Percentiles rank a stretch among this genome's conserved stretches.
Conservation (phyloP, 2,113 vertebrate genomes). For the Bungarus multicinctus region DNA sequence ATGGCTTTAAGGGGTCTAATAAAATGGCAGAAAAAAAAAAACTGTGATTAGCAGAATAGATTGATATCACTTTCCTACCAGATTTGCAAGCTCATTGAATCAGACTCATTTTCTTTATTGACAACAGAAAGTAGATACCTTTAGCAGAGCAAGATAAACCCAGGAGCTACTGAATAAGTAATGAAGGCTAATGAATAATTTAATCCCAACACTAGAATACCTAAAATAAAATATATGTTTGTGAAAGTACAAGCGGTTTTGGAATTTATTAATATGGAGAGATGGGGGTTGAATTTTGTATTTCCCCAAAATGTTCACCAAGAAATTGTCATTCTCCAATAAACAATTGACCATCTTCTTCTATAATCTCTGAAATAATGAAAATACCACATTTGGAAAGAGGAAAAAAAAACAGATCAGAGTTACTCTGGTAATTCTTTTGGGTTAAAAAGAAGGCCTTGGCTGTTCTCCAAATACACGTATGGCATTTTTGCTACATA, state of each 20-base stretch:
- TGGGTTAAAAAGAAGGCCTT: neutral
- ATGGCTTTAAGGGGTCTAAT: neutral
- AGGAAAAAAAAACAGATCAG: fast-evolving
- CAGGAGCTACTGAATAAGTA: conserved; percentile 72
- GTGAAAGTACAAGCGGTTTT: conserved; percentile 60
- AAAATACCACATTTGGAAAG: neutral
- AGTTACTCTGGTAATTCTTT: fast-evolving
- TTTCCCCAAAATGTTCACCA: neutral
- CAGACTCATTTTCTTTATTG: conserved; percentile 19
- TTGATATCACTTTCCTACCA: neutral
- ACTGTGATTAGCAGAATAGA: fast-evolving
- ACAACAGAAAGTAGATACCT: conserved; percentile 57
- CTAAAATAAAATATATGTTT: conserved; percentile 61
- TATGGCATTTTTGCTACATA: conserved; percentile 10
- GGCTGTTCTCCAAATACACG: neutral
- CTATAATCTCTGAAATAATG: neutral
- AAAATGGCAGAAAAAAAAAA: neutral
- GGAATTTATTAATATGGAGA: conserved; percentile 4
- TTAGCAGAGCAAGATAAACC: conserved; percentile 60
- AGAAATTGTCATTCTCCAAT: neutral
- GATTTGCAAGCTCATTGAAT: conserved; percentile 45
- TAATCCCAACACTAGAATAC: conserved; percentile 51
- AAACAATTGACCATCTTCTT: neutral
- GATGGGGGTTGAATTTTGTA: conserved; percentile 29
- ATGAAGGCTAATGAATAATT: conserved; percentile 71